phyloP scores from a whole-genome alignment of 1,140 invertebrate genomes.

The Panulirus ornatus region DNA sequence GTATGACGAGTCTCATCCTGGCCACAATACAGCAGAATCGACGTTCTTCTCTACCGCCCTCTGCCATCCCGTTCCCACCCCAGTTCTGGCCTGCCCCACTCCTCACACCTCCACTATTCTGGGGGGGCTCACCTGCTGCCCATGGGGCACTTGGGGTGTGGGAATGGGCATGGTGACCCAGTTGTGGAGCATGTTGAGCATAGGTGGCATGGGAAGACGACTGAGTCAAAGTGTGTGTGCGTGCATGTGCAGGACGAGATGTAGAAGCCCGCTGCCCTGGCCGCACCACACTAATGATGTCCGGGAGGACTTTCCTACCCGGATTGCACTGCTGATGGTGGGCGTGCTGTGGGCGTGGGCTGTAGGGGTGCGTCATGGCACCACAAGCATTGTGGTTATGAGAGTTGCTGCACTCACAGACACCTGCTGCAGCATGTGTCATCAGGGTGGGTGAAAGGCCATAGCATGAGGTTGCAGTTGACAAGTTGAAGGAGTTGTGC shows the following conservation, averaged over 20 bases:
- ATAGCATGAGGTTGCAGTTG: no score
- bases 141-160: neutral
- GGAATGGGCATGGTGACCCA: neutral
- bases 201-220: neutral
- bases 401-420: no score
- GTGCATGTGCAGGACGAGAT: neutral
- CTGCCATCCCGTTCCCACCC: neutral
- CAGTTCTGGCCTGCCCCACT: neutral
- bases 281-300: constrained; percentile 45
- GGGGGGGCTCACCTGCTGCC: neutral
- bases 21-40: constrained; percentile 66
- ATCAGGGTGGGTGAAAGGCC: no score
- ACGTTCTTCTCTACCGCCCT: constrained; percentile 25
- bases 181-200: neutral
- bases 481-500: no score
- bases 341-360: neutral
- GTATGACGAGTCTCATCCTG: constrained; percentile 68
- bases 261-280: neutral
- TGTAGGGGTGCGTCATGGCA: constrained; percentile 24
- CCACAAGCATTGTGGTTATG: constrained; percentile 1
- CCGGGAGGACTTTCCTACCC: constrained; percentile 30
- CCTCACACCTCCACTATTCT: constrained; percentile 14
- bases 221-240: neutral
- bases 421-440: no score
- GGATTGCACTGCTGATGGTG: constrained; percentile 19